phyloP scores from a whole-genome alignment of 1,140 invertebrate species.

The Atta colombica region DNA sequence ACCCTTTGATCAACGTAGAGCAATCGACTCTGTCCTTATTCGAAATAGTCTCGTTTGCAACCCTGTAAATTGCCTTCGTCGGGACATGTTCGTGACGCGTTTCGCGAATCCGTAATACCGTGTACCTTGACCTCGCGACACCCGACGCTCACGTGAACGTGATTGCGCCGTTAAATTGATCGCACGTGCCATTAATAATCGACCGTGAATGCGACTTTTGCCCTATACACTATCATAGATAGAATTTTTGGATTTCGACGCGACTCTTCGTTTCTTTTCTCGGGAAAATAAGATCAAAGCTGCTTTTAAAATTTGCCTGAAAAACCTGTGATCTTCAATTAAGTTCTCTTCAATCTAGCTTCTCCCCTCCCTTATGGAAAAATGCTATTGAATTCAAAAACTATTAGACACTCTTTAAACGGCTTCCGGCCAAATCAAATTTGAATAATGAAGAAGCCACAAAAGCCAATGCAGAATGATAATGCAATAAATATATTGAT shows the following conservation, averaged over 20 bases:
- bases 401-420: too few species aligned
- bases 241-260: slow-evolving; percentile 13
- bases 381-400: too few species aligned
- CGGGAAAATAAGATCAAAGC: slow-evolving; percentile 12
- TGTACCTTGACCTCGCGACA: slow-evolving; percentile 37
- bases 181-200: slow-evolving; percentile 53
- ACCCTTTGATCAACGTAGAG: background rate
- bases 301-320: too few species aligned
- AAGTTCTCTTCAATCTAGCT: too few species aligned
- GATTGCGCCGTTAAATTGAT: slow-evolving; percentile 45
- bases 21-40: background rate
- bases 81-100: slow-evolving; percentile 5
- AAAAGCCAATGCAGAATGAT: too few species aligned
- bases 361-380: too few species aligned
- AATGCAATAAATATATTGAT: too few species aligned
- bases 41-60: background rate
- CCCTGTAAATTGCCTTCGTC: background rate
- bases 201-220: background rate
- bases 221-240: background rate
- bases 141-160: background rate
- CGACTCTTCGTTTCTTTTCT: background rate
- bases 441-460: too few species aligned
- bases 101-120: slow-evolving; percentile 1
- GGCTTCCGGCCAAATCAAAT: too few species aligned
- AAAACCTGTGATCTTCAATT: too few species aligned